Base-by-base conservation (phyloP, 2,888 invertebrate species). In the Encarsia formosa region DNA sequence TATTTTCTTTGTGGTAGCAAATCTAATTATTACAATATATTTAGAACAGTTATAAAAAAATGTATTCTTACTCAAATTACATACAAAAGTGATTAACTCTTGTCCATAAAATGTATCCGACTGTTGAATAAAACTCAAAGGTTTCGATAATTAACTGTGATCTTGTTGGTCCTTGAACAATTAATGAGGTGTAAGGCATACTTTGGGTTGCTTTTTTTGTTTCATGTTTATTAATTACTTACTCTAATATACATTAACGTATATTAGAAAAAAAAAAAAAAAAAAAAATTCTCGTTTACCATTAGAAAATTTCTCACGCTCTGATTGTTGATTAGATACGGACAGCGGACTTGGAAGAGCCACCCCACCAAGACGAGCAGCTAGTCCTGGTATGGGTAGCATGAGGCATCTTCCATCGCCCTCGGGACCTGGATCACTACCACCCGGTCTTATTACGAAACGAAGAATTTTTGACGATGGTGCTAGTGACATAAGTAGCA, bases 331-430 rank as follows among this genome's bases (percentile, higher is more conserved):
- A n/a, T n/a, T 79, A 74, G 85, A 84, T 76, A 84, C 87, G 75
- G 91, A 91, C 80, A 89, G 89, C 63, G 91, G 91, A 60, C 79
- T 91, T 76, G 91, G 91, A 40, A 82, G 90, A 66, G 88, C 90
- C 43, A 91, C 92, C 49, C 91, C 91, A 50, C 91, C 91, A 43
- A 81, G 91, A 60, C 83, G 91, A 69, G 90, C 90, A 37, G 88
- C 91, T 47, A 91, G 91, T 59, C 91, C 91, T 20, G 90, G 88
- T 50, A 83, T 88, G 82, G 78, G 80, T 59, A 80, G 81, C 63
- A 79, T 83, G 70, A 83, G 89, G 69, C 84, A 88, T 75, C 81
- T 89, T 66, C 85, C 86, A 64, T 88, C 89, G 58, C 90, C 90
- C 62, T 89, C 90, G 65, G 90, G 92, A 67, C 91, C 90, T 54